These are phyloP conservation scores for Phoenoteleia sp. DNA, from an alignment of 2,888 invertebrate species.

Conservation along the genomic window DNA sequence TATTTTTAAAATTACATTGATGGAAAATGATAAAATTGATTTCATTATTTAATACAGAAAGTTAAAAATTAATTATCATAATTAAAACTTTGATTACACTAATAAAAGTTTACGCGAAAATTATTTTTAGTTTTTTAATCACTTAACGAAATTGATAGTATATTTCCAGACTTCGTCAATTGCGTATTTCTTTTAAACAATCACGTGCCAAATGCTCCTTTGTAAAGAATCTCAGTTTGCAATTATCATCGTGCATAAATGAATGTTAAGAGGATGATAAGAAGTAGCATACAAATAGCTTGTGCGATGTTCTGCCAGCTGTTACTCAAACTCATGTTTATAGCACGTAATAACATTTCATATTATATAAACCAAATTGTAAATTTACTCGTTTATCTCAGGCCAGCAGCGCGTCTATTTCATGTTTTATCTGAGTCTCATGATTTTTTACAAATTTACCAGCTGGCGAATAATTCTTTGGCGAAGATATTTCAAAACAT, in stretches of 20 bases:
- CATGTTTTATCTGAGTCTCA: not conserved
- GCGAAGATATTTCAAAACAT: conserved; percentile 16
- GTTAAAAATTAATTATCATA: too few relatives aligned
- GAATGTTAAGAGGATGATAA: conserved; percentile 43
- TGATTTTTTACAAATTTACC: conserved; percentile 23
- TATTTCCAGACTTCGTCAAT: too few relatives aligned
- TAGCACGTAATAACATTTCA: conserved; percentile 41
- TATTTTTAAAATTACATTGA: conserved; percentile 5
- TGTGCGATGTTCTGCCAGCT: conserved; percentile 27
- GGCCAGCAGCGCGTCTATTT: conserved; percentile 3
- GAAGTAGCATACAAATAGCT: conserved; percentile 28
- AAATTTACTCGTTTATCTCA: conserved; percentile 34
- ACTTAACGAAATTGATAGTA: too few relatives aligned
- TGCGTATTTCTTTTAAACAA: too few relatives aligned
- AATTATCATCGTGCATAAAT: conserved; percentile 46
- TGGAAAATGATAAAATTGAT: too few relatives aligned
- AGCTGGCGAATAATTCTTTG: conserved; percentile 15
- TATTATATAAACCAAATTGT: conserved; percentile 43
- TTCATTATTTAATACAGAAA: not conserved
- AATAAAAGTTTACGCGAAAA: too few relatives aligned
- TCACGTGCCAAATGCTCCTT: not conserved
- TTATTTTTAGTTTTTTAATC: too few relatives aligned
- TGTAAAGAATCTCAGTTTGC: conserved; percentile 22
- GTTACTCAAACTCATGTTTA: conserved; percentile 47
- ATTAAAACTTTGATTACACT: too few relatives aligned